Base-by-base conservation (phyloP, 2,888 invertebrate species). In the Tachystola acroxantha region DNA sequence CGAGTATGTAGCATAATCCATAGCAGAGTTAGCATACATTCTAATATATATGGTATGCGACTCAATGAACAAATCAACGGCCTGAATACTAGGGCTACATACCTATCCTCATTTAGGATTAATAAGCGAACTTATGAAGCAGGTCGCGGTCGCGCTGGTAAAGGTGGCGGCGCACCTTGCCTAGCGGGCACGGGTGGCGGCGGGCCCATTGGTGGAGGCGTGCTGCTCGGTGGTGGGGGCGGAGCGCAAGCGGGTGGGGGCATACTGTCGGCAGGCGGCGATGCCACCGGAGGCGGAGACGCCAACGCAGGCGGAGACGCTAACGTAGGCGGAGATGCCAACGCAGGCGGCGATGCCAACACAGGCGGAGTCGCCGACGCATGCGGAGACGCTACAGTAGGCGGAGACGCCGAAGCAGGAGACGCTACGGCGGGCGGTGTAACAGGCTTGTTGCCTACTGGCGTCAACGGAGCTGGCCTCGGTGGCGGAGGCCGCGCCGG, bases 221-320 rank as follows among this genome's bases (percentile, higher is more conserved):
- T 58, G 37, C 53, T 61, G 29, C 60, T 60, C 7, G 71, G 68
- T 1, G 72, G 76, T 2, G 68, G 86, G 10, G 90, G 89, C 28
- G 92, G 88, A 7, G 91, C 91, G 29, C 91, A 92, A 36, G 91
- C 77, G 0, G 92, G 92, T 7, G 92, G 92, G 7, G 92, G 91
- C 16, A 77, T 78, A 29, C 88, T 87, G 22, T 90, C 90, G 7
- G 88, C 78, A 0, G 89, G 88, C 1, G 90, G 89, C 1, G 89
- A 88, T 25, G 64, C 53, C 11, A 66, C 33, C 42, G 22, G 12
- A 1, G 73, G 69, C 10, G 57, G 56, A 9, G 32, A 9, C 24
- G 11, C 6, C n/a, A 11, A 2, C 7, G 10, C 28, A 6, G 36
- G 36, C 7, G 36, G 28, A 3, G 13, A 13, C 13, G 3, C 7